Evolutionary conservation across 2,113 vertebrate genomes (phyloP).

Genomic region (Callocephalon fimbriatum): DNA sequence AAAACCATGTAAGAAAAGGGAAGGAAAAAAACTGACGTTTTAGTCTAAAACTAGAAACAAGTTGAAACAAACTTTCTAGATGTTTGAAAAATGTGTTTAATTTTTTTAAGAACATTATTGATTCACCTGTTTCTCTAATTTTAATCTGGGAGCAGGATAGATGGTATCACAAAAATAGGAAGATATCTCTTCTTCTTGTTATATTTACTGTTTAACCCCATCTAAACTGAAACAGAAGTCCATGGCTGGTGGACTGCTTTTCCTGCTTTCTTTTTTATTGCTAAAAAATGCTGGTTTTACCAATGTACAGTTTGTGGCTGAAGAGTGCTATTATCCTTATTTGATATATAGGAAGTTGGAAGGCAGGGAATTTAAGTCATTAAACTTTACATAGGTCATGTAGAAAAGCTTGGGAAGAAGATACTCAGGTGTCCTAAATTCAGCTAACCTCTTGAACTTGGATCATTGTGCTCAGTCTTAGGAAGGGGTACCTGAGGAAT

Average conservation of each 20-base stretch:
- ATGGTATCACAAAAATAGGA: neutral
- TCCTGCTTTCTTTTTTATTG: neutral
- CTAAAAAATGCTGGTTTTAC: neutral
- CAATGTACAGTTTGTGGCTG: neutral
- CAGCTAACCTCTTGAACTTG: neutral
- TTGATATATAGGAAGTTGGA: neutral
- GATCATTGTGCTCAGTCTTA: neutral
- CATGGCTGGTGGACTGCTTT: neutral
- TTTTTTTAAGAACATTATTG: neutral
- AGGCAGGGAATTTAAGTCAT: neutral
- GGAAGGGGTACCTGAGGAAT: neutral
- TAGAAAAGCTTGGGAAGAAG: neutral
- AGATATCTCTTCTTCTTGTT: neutral
- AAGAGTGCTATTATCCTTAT: neutral
- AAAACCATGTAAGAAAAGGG: neutral
- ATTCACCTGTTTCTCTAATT: neutral
- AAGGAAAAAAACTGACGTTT: neutral
- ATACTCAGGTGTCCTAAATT: neutral
- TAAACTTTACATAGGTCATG: neutral
- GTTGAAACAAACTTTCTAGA: neutral
- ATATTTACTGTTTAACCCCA: neutral
- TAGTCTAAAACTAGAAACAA: neutral
- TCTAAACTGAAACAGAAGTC: neutral
- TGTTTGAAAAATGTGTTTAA: neutral
- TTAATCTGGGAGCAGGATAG: neutral